Base-by-base conservation (phyloP, 2,797 vertebrate species). In the Vireo griseus region DNA sequence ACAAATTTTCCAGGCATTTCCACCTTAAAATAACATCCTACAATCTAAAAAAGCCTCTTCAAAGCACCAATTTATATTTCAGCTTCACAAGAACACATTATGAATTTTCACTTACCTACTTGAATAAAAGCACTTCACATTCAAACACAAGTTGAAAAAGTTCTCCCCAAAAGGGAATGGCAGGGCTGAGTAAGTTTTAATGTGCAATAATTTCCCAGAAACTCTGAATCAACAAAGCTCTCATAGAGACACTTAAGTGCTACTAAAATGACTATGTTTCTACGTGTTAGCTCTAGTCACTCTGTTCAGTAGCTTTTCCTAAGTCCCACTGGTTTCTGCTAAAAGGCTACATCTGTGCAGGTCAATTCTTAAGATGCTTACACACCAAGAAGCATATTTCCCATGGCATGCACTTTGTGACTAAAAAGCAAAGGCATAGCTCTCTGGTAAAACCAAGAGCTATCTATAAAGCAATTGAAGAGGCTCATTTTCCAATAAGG, bases 11-110 rank as follows among this genome's bases (percentile, higher is more conserved):
- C 42, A 72, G 79, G 65, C 20, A 51, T 4, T 13, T 9, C 26
- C 39, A 86, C 39, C 51, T 92, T 87, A 95, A 96, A 97, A 92
- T 73, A 96, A 67, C 58, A 86, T 29, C 51, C 25, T 48, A 51
- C 31, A 40, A 55, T 20, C 50, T 83, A 79, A 76, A 8, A 24
- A 93, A 86, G 47, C 21, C 59, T 89, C 82, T 82, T 81, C 80
- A 92, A 91, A 96, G 82, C 5, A 63, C 28, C 69, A 54, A 4
- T 67, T 68, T 48, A 9, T 29, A 52, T 39, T 86, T 69, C 39
- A 57, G 7, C 39, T 91, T 91, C 39, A 81, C 21, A 79, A 59
- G 21, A 65, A 51, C 37, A 71, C 9, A 51, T 77, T 50, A 66
- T 24, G 19, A 76, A 65, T 77, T 65, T 83, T 86, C 40, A 74